These are phyloP conservation scores for Fulica atra DNA, from an alignment of 2,113 vertebrate species.

Conservation along the genomic window DNA sequence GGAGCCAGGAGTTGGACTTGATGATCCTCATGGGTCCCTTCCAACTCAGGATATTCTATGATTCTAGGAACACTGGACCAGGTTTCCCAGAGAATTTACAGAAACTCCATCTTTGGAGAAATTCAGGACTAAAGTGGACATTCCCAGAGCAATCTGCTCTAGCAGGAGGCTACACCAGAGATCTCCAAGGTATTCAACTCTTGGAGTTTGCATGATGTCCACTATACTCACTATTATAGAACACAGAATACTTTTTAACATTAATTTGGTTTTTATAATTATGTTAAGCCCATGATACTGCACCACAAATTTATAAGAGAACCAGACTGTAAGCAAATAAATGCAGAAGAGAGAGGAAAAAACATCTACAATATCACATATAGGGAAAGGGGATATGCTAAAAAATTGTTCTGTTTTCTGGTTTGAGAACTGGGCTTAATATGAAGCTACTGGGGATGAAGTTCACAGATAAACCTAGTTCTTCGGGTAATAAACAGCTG, in stretches of 20 bases:
- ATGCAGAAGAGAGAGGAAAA: not conserved
- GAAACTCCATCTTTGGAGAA: not conserved
- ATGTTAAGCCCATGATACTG: not conserved
- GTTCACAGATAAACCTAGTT: not conserved
- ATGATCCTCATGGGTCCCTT: too few species aligned
- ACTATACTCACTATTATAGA: not conserved
- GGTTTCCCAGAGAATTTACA: not conserved
- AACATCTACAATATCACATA: not conserved
- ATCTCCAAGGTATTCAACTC: not conserved
- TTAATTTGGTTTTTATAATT: not conserved
- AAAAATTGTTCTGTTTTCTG: not conserved
- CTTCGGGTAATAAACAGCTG: not conserved
- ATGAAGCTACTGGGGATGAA: not conserved
- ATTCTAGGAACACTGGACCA: not conserved
- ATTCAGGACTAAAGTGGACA: not conserved
- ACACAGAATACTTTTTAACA: not conserved
- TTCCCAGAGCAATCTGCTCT: not conserved
- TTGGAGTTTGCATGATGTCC: not conserved
- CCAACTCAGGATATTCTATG: too few species aligned
- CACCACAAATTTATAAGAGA: not conserved
- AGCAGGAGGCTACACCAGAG: not conserved
- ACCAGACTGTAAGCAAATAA: not conserved
- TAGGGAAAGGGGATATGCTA: rapidly evolving
- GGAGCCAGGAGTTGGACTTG: too few species aligned
- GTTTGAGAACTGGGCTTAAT: not conserved